Evolutionary conservation across 1,140 invertebrate genomes (phyloP).

Genomic region (Micrasema longulum): DNA sequence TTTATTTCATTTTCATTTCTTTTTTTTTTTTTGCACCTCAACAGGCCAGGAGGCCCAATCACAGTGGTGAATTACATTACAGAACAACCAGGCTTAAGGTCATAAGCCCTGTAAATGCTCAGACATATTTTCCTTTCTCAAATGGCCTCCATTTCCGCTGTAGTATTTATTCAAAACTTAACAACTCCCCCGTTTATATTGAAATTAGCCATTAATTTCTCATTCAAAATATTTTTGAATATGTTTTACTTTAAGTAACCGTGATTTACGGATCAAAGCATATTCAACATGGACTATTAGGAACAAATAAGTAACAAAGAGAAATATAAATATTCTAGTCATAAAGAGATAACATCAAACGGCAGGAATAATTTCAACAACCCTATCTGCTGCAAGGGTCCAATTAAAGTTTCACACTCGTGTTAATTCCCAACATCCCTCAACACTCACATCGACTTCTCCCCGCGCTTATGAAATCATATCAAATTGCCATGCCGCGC

Average conservation of each 20-base stretch:
- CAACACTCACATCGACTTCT: slow-evolving; percentile 23
- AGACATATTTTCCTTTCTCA: too few relatives aligned
- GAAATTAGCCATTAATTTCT: too few relatives aligned
- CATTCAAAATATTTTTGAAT: too few relatives aligned
- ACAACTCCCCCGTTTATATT: too few relatives aligned
- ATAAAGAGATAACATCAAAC: slow-evolving; percentile 56
- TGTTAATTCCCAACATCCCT: slow-evolving; percentile 55
- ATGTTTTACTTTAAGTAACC: too few relatives aligned
- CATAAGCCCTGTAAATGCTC: too few relatives aligned
- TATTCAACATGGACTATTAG: slow-evolving; percentile 48
- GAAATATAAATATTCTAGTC: slow-evolving; percentile 53
- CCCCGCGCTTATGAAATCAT: slow-evolving; percentile 47
- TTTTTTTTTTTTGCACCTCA: too few relatives aligned
- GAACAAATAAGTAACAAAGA: slow-evolving; percentile 52
- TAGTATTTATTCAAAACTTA: too few relatives aligned
- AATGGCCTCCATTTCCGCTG: too few relatives aligned
- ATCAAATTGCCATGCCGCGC: slow-evolving; percentile 42
- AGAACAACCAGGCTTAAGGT: too few relatives aligned
- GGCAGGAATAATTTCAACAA: slow-evolving; percentile 51
- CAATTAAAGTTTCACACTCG: slow-evolving; percentile 56
- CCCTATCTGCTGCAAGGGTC: slow-evolving; percentile 49
- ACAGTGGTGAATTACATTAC: too few relatives aligned
- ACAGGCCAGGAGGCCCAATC: too few relatives aligned
- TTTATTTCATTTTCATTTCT: not conserved
- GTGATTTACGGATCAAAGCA: slow-evolving; percentile 37